These are phyloP conservation scores for Trissolcus brochymenae DNA, from an alignment of 2,888 invertebrate species.

Conservation along the genomic window DNA sequence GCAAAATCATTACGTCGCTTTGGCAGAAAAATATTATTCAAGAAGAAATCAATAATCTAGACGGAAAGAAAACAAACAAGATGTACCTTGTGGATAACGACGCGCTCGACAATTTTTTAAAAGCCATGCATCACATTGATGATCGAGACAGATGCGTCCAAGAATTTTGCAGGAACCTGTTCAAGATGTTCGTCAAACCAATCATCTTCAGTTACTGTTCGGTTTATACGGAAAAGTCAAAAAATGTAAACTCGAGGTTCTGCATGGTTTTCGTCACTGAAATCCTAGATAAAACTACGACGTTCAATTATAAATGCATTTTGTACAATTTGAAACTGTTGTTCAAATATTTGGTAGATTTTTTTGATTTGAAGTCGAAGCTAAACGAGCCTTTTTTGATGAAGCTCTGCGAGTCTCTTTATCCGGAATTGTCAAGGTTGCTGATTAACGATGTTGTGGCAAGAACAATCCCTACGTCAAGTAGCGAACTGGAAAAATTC, in stretches of 20 bases:
- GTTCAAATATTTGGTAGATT: conserved; percentile 79
- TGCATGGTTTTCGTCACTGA: conserved; percentile 65
- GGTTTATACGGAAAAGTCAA: conserved; percentile 70
- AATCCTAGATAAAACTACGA: conserved; percentile 71
- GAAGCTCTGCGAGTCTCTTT: conserved; percentile 77
- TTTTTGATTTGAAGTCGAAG: conserved; percentile 78
- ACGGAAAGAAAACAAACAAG: conserved; percentile 16
- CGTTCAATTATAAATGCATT: conserved; percentile 78
- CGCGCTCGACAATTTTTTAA: conserved; percentile 72
- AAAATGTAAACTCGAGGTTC: conserved; percentile 64
- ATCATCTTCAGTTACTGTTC: conserved; percentile 78
- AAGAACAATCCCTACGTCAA: conserved; percentile 86
- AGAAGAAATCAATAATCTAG: conserved; percentile 58
- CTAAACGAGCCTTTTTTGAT: conserved; percentile 77
- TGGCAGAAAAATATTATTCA: conserved; percentile 78
- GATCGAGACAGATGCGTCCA: conserved; percentile 78
- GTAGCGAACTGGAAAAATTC: conserved; percentile 83
- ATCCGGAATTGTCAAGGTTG: conserved; percentile 80
- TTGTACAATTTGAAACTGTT: conserved; percentile 79
- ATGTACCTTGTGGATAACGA: conserved; percentile 59
- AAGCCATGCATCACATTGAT: conserved; percentile 74
- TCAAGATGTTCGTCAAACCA: conserved; percentile 79
- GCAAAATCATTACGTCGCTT: conserved; percentile 76
- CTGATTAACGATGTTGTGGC: conserved; percentile 86
- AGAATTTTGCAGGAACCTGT: conserved; percentile 79